Evolutionary conservation across 2,113 vertebrate species (phyloP).

Genomic region (human (Homo sapiens)): GRCh38 chr9:118366501-118367000

Average conservation of each 20-base stretch:
- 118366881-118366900: conserved; percentile 75
- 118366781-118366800: conserved; percentile 49
- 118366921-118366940: conserved; percentile 82
- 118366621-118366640: too few species aligned
- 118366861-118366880: conserved; percentile 51
- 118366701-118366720: neutral
- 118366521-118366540: too few species aligned
- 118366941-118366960: conserved; percentile 76
- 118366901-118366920: conserved; percentile 74
- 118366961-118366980: conserved; percentile 80
- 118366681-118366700: neutral
- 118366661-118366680: neutral
- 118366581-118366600: too few species aligned
- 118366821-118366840: conserved; percentile 66
- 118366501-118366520: too few species aligned
- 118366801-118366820: conserved; percentile 39
- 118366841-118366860: conserved; percentile 46
- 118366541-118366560: too few species aligned
- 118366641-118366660: neutral
- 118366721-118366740: neutral
- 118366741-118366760: neutral
- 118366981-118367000: conserved; percentile 80
- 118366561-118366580: too few species aligned
- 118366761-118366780: neutral
- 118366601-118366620: too few species aligned